Percentiles rank a stretch among this genome's conserved stretches.
Conservation (phyloP, 2,888 invertebrate genomes). For the Drosophila pegasa region DNA sequence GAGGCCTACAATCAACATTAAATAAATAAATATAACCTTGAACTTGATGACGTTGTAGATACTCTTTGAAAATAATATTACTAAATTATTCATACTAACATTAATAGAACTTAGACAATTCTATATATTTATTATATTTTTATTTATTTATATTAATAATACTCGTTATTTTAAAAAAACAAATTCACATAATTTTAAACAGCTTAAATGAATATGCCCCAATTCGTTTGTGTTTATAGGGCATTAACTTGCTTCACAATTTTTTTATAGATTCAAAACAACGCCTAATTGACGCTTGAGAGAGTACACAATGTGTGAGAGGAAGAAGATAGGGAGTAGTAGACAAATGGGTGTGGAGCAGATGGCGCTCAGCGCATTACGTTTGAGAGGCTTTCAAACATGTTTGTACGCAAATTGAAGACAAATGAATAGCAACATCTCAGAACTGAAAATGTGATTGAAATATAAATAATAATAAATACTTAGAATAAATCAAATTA, state of each 20-base stretch:
- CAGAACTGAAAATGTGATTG: background rate
- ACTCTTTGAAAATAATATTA: background rate
- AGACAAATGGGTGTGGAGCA: background rate
- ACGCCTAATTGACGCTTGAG: conserved; percentile 6
- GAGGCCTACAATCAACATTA: background rate
- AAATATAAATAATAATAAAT: conserved; percentile 1
- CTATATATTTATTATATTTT: background rate
- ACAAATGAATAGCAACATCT: background rate
- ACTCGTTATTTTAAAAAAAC: background rate
- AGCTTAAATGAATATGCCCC: background rate
- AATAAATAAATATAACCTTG: background rate
- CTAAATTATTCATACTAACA: too few species aligned
- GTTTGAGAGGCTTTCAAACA: background rate
- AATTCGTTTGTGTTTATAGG: too few species aligned
- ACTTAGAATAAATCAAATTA: too few species aligned
- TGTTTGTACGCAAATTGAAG: background rate
- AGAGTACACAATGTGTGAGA: background rate
- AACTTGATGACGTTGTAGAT: background rate
- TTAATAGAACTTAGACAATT: too few species aligned
- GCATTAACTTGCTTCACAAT: background rate
- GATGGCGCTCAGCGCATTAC: background rate
- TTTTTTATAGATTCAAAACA: conserved; percentile 5
- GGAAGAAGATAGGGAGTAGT: background rate
- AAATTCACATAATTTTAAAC: background rate
- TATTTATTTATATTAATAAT: background rate